A percentile compares a stretch with the other conserved stretches of the same genome.
Evolutionary conservation across 2,113 vertebrate species (phyloP).

Genomic region (Anthoscopus minutus): DNA sequence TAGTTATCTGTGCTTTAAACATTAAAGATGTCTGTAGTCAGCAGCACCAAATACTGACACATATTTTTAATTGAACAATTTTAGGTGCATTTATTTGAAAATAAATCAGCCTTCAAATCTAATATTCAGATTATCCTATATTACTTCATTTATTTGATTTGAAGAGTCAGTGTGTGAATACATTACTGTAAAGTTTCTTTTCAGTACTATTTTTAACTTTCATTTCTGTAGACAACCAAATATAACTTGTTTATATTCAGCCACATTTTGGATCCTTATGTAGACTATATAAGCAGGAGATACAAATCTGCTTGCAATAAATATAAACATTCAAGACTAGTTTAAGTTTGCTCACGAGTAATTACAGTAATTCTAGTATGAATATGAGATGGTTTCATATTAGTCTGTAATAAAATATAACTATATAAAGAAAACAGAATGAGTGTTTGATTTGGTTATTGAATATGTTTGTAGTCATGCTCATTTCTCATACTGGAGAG

Average conservation of each 20-base stretch:
- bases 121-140: constrained; percentile 45
- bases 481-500: neutral
- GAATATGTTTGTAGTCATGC: neutral
- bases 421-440: constrained; percentile 6
- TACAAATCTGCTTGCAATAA: constrained; percentile 82
- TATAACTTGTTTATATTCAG: constrained; percentile 55
- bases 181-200: constrained; percentile 79
- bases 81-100: constrained; percentile 59
- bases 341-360: constrained; percentile 27
- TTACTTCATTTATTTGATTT: constrained; percentile 62
- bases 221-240: constrained; percentile 75
- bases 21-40: constrained; percentile 48
- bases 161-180: constrained; percentile 60
- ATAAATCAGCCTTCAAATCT: constrained; percentile 65
- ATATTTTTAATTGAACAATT: constrained; percentile 62
- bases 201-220: constrained; percentile 79
- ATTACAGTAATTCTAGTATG: neutral
- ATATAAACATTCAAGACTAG: constrained; percentile 61
- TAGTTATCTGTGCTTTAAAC: constrained; percentile 61
- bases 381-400: constrained; percentile 29
- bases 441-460: neutral
- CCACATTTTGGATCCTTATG: constrained; percentile 71
- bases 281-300: constrained; percentile 70
- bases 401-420: constrained; percentile 58
- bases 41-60: constrained; percentile 58